Conservation (phyloP, 2,888 invertebrate genomes). For the Polydrusus tereticollis region DNA sequence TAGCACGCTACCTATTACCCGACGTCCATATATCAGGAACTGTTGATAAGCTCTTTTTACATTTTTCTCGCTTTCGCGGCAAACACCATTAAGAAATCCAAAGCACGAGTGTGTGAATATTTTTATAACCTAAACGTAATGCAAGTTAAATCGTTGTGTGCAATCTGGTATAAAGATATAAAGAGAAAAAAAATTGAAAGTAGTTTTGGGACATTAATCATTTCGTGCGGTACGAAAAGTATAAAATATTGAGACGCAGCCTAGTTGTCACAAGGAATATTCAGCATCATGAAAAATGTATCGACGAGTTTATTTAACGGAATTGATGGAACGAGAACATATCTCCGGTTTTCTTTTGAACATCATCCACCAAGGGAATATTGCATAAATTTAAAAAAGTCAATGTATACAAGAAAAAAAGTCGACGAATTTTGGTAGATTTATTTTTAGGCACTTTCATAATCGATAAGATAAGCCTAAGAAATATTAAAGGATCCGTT, state of each 20-base stretch:
- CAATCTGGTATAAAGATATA: conserved; percentile 38
- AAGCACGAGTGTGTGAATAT: conserved; percentile 32
- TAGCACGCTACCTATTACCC: conserved; percentile 23
- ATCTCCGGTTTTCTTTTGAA: not conserved
- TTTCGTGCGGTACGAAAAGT: conserved; percentile 6
- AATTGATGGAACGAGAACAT: conserved; percentile 7
- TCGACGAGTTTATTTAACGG: not conserved
- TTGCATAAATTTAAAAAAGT: not conserved
- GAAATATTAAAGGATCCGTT: no score
- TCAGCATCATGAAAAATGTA: conserved; percentile 14
- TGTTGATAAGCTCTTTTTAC: conserved; percentile 30
- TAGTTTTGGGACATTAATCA: conserved; percentile 41
- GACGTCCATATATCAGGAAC: conserved; percentile 36
- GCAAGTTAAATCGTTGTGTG: conserved; percentile 32
- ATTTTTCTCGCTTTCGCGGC: conserved; percentile 26
- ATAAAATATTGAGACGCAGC: conserved; percentile 31
- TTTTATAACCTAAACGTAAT: conserved; percentile 21
- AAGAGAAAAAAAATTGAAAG: conserved; percentile 26
- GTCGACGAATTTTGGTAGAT: no score
- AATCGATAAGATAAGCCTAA: no score
- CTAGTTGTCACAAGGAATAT: conserved; percentile 18
- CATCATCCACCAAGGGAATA: not conserved
- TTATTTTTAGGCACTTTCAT: no score
- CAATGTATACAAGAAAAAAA: no score
- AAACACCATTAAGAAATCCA: conserved; percentile 30